Evolutionary conservation across 2,797 vertebrate species (phyloP), one percentile per base, ranked within the genome.

Genomic region (Siniperca obscura): DNA sequence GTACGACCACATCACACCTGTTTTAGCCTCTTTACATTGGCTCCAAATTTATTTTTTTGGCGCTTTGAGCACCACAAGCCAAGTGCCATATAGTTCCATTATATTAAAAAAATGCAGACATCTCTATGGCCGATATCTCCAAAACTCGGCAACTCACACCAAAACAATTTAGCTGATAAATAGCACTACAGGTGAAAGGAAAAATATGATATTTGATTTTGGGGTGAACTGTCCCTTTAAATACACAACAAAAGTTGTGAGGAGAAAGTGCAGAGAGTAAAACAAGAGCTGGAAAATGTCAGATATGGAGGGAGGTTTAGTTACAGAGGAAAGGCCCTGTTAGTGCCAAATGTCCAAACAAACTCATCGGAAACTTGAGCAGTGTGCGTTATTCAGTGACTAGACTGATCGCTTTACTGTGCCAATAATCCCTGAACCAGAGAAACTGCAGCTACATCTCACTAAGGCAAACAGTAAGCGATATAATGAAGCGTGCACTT

Each of bases 361-460:
- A 69, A 70, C 27, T 44, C 5, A 5, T 38, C 3, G 19, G 79
- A 84, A 88, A 90, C 44, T 48, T 50, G 62, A 86, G 67, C 57
- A 3, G 5, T 22, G 71, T 62, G 34, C 1, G 38, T 60, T 76
- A 62, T 67, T 84, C 71, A 70, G 69, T 13, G 80, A 73, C 70
- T 61, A 79, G 61, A 73, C 12, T 30, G 62, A 76, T 72, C 1
- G 25, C 76, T 67, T 59, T 0, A 4, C 75, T 65, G 59, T 79
- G 75, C 60, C 82, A 87, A 67, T 52, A 27, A 52, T 66, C 57
- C 42, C 60, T 61, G 59, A 81, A 84, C 68, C 57, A 80, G 78
- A 81, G 62, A 78, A 71, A 78, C 74, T 65, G 21, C 61, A 53
- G 85, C 67, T 57, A 69, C 73, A 61, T 78, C 62, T 78, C 80